Conservation (phyloP, 2,113 vertebrate species). For the Carettochelys insculpta region DNA sequence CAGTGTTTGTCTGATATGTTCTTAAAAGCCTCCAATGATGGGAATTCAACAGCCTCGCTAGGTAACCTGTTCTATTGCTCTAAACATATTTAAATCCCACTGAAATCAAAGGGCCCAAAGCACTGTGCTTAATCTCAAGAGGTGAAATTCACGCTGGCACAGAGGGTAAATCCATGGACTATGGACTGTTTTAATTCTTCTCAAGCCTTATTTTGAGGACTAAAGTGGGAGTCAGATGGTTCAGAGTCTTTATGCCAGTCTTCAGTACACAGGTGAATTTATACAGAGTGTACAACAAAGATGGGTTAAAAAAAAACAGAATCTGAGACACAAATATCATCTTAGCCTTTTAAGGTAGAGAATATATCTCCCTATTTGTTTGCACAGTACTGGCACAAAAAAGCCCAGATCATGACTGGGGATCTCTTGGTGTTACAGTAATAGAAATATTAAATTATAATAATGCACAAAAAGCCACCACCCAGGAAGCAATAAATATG, state of each 20-base stretch:
- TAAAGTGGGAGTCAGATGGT: neutral
- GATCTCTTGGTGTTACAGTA: neutral
- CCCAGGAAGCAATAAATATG: slow-evolving; percentile 6
- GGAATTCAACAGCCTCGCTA: neutral
- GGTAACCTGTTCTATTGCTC: neutral
- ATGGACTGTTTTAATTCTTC: neutral
- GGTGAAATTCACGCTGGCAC: neutral
- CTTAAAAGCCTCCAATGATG: neutral
- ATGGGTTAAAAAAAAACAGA: neutral
- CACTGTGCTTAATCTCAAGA: neutral
- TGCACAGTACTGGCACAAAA: neutral
- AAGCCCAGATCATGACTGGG: neutral
- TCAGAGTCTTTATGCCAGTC: neutral
- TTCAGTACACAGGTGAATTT: neutral
- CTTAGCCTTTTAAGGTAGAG: neutral
- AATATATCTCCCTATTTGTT: neutral
- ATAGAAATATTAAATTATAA: neutral
- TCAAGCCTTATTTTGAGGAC: neutral
- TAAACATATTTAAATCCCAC: neutral
- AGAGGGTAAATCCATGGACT: neutral
- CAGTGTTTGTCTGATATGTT: neutral
- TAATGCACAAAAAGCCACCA: neutral
- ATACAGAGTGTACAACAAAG: accelerated
- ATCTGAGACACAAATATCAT: neutral
- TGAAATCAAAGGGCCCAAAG: accelerated